Base-by-base conservation (phyloP, 2,113 vertebrate species). In the Oncorhynchus kisutch region DNA sequence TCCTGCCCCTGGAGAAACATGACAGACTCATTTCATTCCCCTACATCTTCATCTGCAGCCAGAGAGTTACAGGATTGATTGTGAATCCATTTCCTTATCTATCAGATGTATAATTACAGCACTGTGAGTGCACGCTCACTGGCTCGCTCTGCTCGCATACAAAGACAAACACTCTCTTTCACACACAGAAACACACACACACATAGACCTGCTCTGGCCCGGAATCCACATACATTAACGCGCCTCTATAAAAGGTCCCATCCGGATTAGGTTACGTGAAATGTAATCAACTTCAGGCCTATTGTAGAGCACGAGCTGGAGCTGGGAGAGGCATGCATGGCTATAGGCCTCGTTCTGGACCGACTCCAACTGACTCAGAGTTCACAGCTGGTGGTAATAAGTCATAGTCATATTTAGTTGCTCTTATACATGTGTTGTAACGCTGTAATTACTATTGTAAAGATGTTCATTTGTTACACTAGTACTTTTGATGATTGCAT, bases 71-170 rank as follows among this genome's bases (percentile, higher is more conserved):
- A 82, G 76, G 71, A 76, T 77, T 80, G 79, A 84, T 83, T 79
- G 69, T 34, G 54, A 87, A 86, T 85, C 71, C 29, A 87, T 86
- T 87, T 78, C 77, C 82, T 74, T 79, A 85, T 86, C 85, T 82
- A 76, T 67, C 1, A 8, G 77, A 70, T 65, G 16, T 68, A 86
- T 88, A 84, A 88, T 89, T 81, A 84, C 81, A 84, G 72, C 69
- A 67, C 60, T 84, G 71, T 71, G 81, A 81, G 86, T 75, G 68
- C 71, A 60, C 34, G 65, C 66, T 81, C 71, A 54, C 64, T 76
- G 29, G 25, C 70, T 68, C 65, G 18, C n/a, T 24, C 34, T 68
- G 67, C 67, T 3, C 16, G 20, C 39, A 45, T 9, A 45, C 39
- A 45, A 45, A 45, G 39, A 45, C 8, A 11, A 9, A 11, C 39